Evolutionary conservation across 1,140 invertebrate species (phyloP), one percentile per base, ranked within the genome.

Genomic region (Drosophila nikananu): DNA sequence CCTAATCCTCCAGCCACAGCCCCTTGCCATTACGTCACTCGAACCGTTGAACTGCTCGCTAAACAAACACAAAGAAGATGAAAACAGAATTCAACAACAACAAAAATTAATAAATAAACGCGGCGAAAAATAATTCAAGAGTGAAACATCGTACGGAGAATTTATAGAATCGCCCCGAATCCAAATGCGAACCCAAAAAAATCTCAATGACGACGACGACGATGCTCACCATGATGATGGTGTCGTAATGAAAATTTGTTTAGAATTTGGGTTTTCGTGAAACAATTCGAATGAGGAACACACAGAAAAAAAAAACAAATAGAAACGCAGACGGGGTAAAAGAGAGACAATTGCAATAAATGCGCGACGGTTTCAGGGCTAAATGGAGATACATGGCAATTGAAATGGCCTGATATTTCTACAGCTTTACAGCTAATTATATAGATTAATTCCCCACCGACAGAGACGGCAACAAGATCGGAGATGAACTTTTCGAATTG

Each of bases 181-280:
- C 37, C 54, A 37, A 71, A 61, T 48, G 13, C 30, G 35, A 73
- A 44, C 64, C 49, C 48, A 42, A 73, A 37, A 58, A 41, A 73
- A 73, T 37, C 55, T 37, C 59, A 74, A 63, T 75, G 73, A 75
- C 70, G 70, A 46, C 39, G 55, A 59, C 55, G 54, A n/a, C 63
- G 32, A 10, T 62, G 52, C 10, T 23, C 57, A 61, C 67, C 49
- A 81, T 78, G 76, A 55, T 84, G 72, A 58, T 77, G 77, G 70
- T 87, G 84, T 89, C 84, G 84, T 90, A 87, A 87, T 89, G 55
- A 67, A 78, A 87, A 77, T 71, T 83, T 89, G 84, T 89, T 87
- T 89, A 78, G 77, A 78, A 78, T 89, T 83, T 49, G 49, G 27
- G n/a, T 66, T 83, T 77, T 80, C 80, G 71, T 80, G 73, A 67